Evolutionary conservation across 2,113 vertebrate genomes (phyloP).

Genomic region (Acanthochromis polyacanthus): DNA sequence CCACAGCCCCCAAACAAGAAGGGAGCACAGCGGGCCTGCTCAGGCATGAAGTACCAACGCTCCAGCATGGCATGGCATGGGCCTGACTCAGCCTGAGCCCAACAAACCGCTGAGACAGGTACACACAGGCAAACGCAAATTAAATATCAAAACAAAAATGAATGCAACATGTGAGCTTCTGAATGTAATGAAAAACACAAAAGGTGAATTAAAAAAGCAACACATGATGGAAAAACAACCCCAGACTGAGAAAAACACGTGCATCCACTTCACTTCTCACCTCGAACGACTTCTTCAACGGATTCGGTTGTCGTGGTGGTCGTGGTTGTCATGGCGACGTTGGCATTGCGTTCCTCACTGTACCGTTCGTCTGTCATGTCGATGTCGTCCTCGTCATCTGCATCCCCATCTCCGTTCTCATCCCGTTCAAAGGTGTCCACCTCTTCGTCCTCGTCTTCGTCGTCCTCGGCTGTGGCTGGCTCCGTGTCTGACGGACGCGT

Average conservation of each 20-base stretch:
- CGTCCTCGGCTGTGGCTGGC: slow-evolving; percentile 73
- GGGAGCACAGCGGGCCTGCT: slow-evolving; percentile 90
- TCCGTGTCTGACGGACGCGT: slow-evolving; percentile 63
- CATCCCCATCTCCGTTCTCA: slow-evolving; percentile 88
- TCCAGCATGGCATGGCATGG: slow-evolving; percentile 94
- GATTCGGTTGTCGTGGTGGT: slow-evolving; percentile 97
- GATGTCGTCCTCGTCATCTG: slow-evolving; percentile 85
- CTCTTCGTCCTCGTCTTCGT: slow-evolving; percentile 80
- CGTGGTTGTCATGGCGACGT: slow-evolving; percentile 94
- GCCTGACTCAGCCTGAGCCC: slow-evolving; percentile 94
- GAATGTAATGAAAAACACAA: slow-evolving; percentile 21
- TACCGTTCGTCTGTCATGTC: slow-evolving; percentile 88
- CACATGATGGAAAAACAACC: background rate
- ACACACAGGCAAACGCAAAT: slow-evolving; percentile 58
- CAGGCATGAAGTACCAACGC: slow-evolving; percentile 96
- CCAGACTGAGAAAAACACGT: background rate
- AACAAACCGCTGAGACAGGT: slow-evolving; percentile 92
- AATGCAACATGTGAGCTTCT: slow-evolving; percentile 12
- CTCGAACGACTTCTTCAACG: slow-evolving; percentile 97
- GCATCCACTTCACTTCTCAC: slow-evolving; percentile 75
- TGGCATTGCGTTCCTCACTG: slow-evolving; percentile 89
- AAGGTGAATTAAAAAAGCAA: slow-evolving; percentile 5
- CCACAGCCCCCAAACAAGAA: slow-evolving; percentile 99
- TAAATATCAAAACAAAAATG: slow-evolving; percentile 24
- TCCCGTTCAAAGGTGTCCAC: slow-evolving; percentile 81